Percentiles rank a stretch among this genome's conserved stretches.
Evolutionary conservation across 2,113 vertebrate genomes (phyloP).

Genomic region (Mirza zaza): DNA sequence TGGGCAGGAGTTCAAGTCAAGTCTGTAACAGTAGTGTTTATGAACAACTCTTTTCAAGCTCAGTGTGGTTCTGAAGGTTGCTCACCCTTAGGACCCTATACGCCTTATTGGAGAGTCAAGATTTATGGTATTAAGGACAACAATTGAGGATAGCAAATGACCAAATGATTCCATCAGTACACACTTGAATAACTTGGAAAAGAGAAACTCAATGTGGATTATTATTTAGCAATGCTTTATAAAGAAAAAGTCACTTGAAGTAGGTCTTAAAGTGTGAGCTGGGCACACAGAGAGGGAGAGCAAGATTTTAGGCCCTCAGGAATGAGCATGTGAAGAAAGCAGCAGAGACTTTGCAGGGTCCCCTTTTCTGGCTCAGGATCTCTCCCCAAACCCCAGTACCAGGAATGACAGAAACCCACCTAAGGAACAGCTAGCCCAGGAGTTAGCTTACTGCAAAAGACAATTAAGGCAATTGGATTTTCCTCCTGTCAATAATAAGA

Average conservation of each 20-base stretch:
- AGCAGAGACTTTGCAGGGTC: neutral
- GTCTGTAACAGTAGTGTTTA: neutral
- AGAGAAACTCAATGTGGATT: neutral
- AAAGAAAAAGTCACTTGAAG: neutral
- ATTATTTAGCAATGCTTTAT: neutral
- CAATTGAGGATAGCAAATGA: neutral
- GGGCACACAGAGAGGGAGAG: no score
- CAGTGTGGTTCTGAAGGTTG: neutral
- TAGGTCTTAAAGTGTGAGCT: neutral
- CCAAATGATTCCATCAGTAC: neutral
- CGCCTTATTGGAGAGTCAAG: neutral
- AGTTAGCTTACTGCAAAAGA: neutral
- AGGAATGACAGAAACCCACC: neutral
- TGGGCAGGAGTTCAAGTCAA: neutral
- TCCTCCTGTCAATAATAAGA: neutral
- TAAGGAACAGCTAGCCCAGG: neutral
- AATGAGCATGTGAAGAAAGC: fast-evolving
- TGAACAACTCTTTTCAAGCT: neutral
- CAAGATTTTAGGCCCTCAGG: neutral
- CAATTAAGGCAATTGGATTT: neutral
- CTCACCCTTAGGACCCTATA: neutral
- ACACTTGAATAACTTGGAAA: neutral
- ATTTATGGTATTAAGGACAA: neutral
- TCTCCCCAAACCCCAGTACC: neutral
- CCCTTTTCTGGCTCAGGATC: no score